Conservation (phyloP, 2,113 vertebrate species). For the cattle (Bos taurus) region ARS-UCD2.0 NC_037349.1:23478001-23478500, state of each 20-base stretch:
- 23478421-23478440: background rate
- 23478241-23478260: background rate
- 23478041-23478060: background rate
- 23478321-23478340: background rate
- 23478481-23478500: background rate
- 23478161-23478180: background rate
- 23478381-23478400: background rate
- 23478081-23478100: background rate
- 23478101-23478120: background rate
- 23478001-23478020: background rate
- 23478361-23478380: background rate
- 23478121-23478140: background rate
- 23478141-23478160: background rate
- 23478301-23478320: background rate
- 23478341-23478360: background rate
- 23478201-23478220: background rate
- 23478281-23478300: background rate
- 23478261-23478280: background rate
- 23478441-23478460: background rate
- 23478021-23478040: background rate
- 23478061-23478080: background rate
- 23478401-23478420: background rate
- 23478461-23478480: background rate
- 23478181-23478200: accelerated
- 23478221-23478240: background rate